Conservation (phyloP, 2,888 invertebrate genomes). For the Rhamphomyia laevipes region DNA sequence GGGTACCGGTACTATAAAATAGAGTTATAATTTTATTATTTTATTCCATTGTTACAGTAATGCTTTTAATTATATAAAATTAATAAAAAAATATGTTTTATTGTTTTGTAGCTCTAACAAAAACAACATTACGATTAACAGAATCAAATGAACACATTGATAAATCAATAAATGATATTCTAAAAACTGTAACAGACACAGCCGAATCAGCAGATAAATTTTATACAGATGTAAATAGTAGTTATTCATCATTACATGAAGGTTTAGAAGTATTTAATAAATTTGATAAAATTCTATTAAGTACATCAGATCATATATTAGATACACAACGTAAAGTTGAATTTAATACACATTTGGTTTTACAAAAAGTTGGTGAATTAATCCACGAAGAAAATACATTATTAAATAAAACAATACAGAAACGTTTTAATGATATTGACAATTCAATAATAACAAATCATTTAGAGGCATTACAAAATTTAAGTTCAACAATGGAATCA, state of each 20-base stretch:
- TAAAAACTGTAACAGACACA: slow-evolving; percentile 46
- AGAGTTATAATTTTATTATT: no score
- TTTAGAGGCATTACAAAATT: slow-evolving; percentile 55
- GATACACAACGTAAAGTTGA: slow-evolving; percentile 76
- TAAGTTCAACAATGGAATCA: slow-evolving; percentile 63
- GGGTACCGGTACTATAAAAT: no score
- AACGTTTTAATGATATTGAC: slow-evolving; percentile 59
- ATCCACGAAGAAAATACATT: slow-evolving; percentile 52
- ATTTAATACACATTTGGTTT: slow-evolving; percentile 71
- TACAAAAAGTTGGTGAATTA: slow-evolving; percentile 60
- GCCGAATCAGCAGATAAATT: slow-evolving; percentile 44
- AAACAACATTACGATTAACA: slow-evolving; percentile 42
- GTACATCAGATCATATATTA: slow-evolving; percentile 73
- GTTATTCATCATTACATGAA: slow-evolving; percentile 42
- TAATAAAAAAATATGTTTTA: no score
- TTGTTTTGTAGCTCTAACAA: slow-evolving; percentile 33
- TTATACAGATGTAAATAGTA: slow-evolving; percentile 43
- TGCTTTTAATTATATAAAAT: no score
- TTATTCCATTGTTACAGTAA: no score
- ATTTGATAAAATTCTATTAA: slow-evolving; percentile 64
- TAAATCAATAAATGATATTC: slow-evolving; percentile 41
- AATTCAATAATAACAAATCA: slow-evolving; percentile 59
- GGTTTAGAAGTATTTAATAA: slow-evolving; percentile 49
- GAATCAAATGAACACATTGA: slow-evolving; percentile 44
- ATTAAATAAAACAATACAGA: slow-evolving; percentile 53